Percentiles rank a stretch among this genome's conserved stretches.
Conservation (phyloP, 2,888 invertebrate species). For the Resseliella maxima region DNA sequence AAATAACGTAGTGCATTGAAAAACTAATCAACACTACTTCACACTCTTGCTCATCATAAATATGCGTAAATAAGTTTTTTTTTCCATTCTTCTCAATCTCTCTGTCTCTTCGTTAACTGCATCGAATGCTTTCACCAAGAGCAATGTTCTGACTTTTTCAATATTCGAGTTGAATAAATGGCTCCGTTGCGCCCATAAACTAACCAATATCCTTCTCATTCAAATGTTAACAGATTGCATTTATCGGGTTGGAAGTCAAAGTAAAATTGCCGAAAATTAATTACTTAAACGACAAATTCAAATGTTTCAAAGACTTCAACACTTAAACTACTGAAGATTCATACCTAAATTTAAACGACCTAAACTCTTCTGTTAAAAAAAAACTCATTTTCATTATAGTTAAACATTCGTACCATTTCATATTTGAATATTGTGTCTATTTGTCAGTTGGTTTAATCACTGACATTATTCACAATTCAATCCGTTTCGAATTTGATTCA, state of each 20-base stretch:
- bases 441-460: slow-evolving; percentile 29
- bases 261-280: slow-evolving; percentile 5
- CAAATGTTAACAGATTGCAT: background rate
- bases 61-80: slow-evolving; percentile 48
- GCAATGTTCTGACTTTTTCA: background rate
- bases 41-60: slow-evolving; percentile 29
- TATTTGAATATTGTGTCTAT: background rate
- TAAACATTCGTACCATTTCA: background rate
- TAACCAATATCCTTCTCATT: slow-evolving; percentile 4
- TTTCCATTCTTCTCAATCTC: background rate
- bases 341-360: background rate
- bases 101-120: background rate
- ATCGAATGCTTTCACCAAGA: background rate
- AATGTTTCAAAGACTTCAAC: background rate
- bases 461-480: slow-evolving; percentile 6
- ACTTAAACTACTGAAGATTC: background rate
- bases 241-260: slow-evolving; percentile 4
- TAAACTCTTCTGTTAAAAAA: too few species aligned
- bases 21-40: slow-evolving; percentile 15
- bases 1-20: slow-evolving; percentile 2
- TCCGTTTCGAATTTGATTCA: slow-evolving; percentile 5
- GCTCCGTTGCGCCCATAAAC: slow-evolving; percentile 5
- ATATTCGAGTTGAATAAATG: slow-evolving; percentile 10
- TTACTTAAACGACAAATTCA: background rate
- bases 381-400: too few species aligned